phyloP scores from a whole-genome alignment of 2,113 vertebrate genomes.

The Toxostoma redivivum region DNA sequence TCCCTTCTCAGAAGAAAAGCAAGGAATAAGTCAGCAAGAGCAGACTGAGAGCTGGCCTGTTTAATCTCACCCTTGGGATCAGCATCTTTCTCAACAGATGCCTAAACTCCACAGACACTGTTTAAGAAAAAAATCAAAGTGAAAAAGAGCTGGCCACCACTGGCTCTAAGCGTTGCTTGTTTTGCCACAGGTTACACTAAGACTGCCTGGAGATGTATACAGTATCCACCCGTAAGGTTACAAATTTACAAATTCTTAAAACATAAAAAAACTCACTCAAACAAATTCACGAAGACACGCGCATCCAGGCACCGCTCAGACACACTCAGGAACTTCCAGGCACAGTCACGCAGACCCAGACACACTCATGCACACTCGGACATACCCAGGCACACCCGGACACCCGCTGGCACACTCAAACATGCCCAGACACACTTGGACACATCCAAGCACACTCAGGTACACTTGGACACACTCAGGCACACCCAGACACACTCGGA shows the following conservation, averaged over 20 bases:
- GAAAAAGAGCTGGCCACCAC: background rate
- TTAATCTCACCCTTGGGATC: background rate
- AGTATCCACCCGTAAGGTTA: background rate
- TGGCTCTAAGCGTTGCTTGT: background rate
- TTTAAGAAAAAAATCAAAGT: conserved; percentile 13
- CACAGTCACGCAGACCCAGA: too few species aligned
- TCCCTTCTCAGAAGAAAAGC: background rate
- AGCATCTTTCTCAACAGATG: background rate
- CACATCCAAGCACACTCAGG: too few species aligned
- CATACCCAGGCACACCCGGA: too few species aligned
- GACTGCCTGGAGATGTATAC: background rate
- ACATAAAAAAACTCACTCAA: background rate
- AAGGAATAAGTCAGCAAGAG: background rate
- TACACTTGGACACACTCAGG: too few species aligned
- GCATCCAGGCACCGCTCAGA: too few species aligned
- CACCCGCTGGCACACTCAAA: too few species aligned
- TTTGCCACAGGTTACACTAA: background rate
- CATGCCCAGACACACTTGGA: too few species aligned
- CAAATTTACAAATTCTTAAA: background rate
- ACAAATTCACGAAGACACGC: too few species aligned
- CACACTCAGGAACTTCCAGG: too few species aligned
- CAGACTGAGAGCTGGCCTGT: background rate
- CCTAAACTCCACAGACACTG: background rate
- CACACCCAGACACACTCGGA: too few species aligned
- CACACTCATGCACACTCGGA: too few species aligned